Evolutionary conservation across 2,113 vertebrate genomes (phyloP).

Genomic region (Tauraco erythrolophus): DNA sequence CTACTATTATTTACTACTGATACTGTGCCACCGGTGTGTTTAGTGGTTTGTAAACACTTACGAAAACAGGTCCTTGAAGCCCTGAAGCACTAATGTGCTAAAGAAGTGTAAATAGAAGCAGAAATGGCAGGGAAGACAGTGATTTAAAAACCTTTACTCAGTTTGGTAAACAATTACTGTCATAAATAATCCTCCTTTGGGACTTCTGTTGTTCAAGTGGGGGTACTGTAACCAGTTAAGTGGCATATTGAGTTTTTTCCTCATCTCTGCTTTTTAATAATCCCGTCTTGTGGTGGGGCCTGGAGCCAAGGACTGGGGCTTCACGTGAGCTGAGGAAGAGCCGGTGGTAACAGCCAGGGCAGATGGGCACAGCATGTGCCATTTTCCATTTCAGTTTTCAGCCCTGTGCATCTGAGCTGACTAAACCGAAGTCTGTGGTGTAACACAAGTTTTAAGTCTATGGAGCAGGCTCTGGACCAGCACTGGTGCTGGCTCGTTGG

Average conservation of each 20-base stretch:
- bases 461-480: not conserved
- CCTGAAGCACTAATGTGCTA: not conserved
- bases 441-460: not conserved
- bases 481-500: not conserved
- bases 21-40: not conserved
- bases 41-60: conserved; percentile 26
- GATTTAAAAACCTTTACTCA: not conserved
- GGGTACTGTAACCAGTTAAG: not conserved
- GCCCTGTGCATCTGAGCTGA: not conserved
- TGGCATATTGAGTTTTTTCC: not conserved
- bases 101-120: not conserved
- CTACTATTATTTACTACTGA: conserved; percentile 37
- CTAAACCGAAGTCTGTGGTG: not conserved
- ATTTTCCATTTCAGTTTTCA: not conserved
- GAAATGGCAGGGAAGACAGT: not conserved
- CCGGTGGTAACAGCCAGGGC: too few species aligned
- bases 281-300: not conserved
- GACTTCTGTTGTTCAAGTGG: not conserved
- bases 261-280: not conserved
- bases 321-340: not conserved
- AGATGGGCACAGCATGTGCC: not conserved
- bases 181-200: not conserved
- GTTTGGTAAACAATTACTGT: not conserved
- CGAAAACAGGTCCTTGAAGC: not conserved
- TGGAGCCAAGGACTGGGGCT: not conserved